These are phyloP conservation scores for Daubentonia madagascariensis DNA, from an alignment of 2,113 vertebrate species.

Conservation along the genomic window DNA sequence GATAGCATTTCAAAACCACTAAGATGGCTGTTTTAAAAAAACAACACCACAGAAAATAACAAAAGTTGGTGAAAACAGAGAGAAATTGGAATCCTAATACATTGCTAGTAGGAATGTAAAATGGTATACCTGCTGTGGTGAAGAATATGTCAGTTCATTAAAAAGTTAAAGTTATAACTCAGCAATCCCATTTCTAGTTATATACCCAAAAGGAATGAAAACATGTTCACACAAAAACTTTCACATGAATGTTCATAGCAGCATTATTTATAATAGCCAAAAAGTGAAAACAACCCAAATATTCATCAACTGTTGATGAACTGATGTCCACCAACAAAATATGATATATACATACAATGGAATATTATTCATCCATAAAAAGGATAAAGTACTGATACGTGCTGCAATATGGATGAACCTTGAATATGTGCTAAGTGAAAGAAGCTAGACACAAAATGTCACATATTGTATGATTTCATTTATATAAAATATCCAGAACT, in stretches of 20 bases:
- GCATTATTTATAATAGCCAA: not conserved
- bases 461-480: not conserved
- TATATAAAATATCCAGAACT: not conserved
- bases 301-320: not conserved
- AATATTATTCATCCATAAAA: not conserved
- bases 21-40: not conserved
- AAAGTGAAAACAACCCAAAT: not conserved
- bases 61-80: not conserved
- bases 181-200: not conserved
- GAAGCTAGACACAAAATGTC: not conserved
- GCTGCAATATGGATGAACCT: not conserved
- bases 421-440: not conserved
- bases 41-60: not conserved
- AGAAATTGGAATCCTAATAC: not conserved
- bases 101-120: too few species aligned
- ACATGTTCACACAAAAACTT: not conserved
- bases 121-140: not conserved
- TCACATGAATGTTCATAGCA: not conserved
- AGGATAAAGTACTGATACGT: not conserved
- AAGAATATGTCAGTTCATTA: not conserved
- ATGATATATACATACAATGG: not conserved
- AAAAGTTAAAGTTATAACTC: not conserved
- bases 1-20: too few species aligned
- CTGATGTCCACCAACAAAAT: not conserved
- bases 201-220: not conserved